A percentile compares a stretch with the other conserved stretches of the same genome.
These are phyloP conservation scores for Tethya wilhelma DNA, from an alignment of 37 sponge, comb jelly and placozoan species.

Conservation along the genomic window DNA sequence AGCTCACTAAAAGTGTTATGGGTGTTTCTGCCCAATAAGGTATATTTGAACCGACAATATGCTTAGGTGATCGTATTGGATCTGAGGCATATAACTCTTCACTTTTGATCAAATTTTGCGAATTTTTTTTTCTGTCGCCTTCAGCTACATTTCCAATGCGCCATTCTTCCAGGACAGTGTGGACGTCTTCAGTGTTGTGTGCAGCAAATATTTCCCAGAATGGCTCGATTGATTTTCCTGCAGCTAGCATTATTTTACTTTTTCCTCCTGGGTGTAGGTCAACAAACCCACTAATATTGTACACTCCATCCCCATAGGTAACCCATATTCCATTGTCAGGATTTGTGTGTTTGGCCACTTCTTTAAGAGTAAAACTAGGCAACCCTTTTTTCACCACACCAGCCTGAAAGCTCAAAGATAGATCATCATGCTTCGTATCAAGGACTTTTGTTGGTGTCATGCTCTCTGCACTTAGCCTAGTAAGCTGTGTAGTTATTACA, in stretches of 20 bases:
- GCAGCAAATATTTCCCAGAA: conserved; percentile 85
- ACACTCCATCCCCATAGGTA: conserved; percentile 86
- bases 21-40: conserved; percentile 99
- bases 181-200: conserved; percentile 76
- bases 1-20: conserved; percentile 47
- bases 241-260: conserved; percentile 84
- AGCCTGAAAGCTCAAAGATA: conserved; percentile 10
- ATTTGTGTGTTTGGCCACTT: conserved; percentile 51
- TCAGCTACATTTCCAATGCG: conserved; percentile 75
- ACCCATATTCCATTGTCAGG: conserved; percentile 77
- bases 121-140: conserved; percentile 27
- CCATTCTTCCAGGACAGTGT: conserved; percentile 63
- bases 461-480: no score
- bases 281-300: conserved; percentile 86
- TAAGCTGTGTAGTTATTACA: no score
- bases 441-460: no score
- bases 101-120: background rate
- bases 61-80: conserved; percentile 69
- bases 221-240: conserved; percentile 79
- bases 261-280: conserved; percentile 82
- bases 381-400: conserved; percentile 13
- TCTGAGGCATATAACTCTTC: conserved; percentile 76
- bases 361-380: conserved; percentile 41
- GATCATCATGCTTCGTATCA: no score
- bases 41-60: conserved; percentile 59